Evolutionary conservation across 2,113 vertebrate species (phyloP).

Genomic region (Sorex araneus): DNA sequence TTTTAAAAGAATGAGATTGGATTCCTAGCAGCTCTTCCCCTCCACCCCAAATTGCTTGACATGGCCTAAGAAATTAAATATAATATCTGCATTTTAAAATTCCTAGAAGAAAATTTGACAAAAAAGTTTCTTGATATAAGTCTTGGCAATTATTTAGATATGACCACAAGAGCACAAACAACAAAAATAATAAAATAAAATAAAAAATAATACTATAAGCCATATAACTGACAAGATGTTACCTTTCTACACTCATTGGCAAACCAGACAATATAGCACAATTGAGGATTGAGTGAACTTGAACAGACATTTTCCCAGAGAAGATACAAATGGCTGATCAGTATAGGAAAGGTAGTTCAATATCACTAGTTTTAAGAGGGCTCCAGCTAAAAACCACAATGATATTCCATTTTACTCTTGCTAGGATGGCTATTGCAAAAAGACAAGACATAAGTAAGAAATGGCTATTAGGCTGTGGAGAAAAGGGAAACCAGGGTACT

Average conservation of each 20-base stretch:
- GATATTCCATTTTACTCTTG: neutral
- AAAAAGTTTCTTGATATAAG: neutral
- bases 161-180: neutral
- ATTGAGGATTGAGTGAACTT: neutral
- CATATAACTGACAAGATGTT: too few species aligned
- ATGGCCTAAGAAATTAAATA: too few species aligned
- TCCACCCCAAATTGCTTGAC: too few species aligned
- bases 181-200: neutral
- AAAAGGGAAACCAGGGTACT: neutral
- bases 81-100: neutral
- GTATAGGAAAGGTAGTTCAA: neutral
- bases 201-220: neutral
- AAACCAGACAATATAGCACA: neutral
- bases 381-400: neutral
- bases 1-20: too few species aligned
- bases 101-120: neutral
- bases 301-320: too few species aligned
- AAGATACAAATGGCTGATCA: too few species aligned
- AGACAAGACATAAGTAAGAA: neutral
- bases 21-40: too few species aligned
- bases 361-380: neutral
- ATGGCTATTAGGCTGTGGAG: neutral
- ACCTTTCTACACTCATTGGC: too few species aligned
- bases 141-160: neutral
- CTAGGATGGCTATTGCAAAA: neutral